Base-by-base conservation (phyloP, 2,113 vertebrate species). In the Sinosuthora webbiana region DNA sequence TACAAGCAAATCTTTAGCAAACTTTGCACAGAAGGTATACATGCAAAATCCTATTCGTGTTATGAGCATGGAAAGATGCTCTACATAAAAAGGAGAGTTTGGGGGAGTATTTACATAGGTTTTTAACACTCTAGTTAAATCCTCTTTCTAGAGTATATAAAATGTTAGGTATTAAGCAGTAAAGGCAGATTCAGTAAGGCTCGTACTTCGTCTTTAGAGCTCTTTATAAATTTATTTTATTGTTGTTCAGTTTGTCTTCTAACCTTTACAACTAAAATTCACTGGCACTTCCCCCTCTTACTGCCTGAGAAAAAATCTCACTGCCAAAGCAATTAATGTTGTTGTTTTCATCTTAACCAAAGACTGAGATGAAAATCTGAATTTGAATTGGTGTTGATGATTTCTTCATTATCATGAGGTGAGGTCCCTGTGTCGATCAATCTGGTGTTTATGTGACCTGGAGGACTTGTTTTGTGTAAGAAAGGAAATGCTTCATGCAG, bases 111-210 rank as follows among this genome's bases (percentile, higher is more conserved):
- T 95, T 88, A 86, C 60, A 64, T 4, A 78, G 35, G 25, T 21
- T 83, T 94, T 93, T 93, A 94, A 75, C 28, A 71, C 4, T 86
- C 22, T 33, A 53, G 73, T 78, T 94, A 95, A 93, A 93, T 77
- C 37, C 45, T 86, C 50, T 49, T 49, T 81, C 71, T 74, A 45
- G 47, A 86, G 45, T 70, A 70, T 53, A 90, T 88, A 92, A 96
- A 93, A 86, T 74, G 35, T 59, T 85, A 88, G 20, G 16, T 39
- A 68, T 55, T 64, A 73, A 94, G 73, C 35, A 82, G 45, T 79
- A 94, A 93, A 91, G 53, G 60, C 39, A 80, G 82, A 93, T 79
- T 86, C 78, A 88, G 75, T 90, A 71, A 94, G 47, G 50, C 23
- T 87, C 2, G 2, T 42, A 42, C 57, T 92, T 83, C 62, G 74